phyloP scores from a whole-genome alignment of 2,888 invertebrate species.

The Allolobophora icterica region DNA sequence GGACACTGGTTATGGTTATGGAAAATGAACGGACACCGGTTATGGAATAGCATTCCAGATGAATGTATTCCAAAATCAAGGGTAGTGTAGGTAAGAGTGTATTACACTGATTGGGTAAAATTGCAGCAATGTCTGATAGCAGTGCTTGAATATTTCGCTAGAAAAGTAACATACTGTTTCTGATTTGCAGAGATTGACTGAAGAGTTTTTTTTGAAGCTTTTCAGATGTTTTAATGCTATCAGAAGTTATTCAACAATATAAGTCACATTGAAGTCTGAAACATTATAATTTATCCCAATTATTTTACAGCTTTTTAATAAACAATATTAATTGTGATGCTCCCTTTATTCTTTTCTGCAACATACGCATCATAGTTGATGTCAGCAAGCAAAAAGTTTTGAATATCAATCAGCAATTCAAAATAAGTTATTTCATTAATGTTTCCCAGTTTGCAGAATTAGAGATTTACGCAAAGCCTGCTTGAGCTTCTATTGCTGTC shows the following conservation, averaged over 20 bases:
- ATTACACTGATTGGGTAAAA: neutral
- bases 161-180: neutral
- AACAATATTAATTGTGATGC: neutral
- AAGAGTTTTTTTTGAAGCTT: neutral
- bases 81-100: neutral
- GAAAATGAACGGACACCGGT: neutral
- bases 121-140: neutral
- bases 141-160: neutral
- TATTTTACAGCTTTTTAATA: neutral
- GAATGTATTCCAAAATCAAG: neutral
- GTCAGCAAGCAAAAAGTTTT: slow-evolving; percentile 17
- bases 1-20: neutral
- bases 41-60: neutral
- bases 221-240: neutral
- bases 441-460: neutral
- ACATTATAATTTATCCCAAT: neutral
- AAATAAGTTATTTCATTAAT: neutral
- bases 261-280: neutral
- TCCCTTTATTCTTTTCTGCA: neutral
- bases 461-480: neutral
- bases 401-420: neutral
- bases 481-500: neutral
- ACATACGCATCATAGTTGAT: neutral
- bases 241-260: neutral
- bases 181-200: neutral